Conservation (phyloP, 2,113 vertebrate genomes). For the Eudyptes chrysolophus region DNA sequence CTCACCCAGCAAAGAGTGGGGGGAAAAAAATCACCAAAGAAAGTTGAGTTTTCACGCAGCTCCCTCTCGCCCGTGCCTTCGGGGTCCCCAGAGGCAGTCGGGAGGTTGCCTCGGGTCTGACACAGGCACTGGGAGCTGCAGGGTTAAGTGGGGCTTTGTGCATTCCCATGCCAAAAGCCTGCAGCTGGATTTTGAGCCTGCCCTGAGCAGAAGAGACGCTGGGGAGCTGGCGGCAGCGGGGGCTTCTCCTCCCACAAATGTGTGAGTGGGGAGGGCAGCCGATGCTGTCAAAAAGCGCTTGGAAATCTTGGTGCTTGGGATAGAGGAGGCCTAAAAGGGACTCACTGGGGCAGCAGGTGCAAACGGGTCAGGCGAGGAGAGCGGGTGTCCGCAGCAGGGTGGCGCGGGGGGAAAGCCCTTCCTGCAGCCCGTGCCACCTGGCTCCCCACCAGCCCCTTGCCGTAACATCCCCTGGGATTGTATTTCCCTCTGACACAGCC, state of each 20-base stretch:
- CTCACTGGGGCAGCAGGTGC: fast-evolving
- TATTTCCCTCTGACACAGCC: background rate
- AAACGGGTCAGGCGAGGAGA: fast-evolving
- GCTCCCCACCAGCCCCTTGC: fast-evolving
- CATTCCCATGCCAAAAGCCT: background rate
- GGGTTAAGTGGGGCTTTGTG: background rate
- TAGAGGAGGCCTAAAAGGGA: background rate
- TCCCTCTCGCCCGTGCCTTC: fast-evolving
- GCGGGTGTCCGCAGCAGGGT: fast-evolving
- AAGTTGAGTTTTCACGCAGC: fast-evolving
- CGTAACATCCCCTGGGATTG: background rate
- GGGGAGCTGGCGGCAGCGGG: fast-evolving
- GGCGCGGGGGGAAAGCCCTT: background rate
- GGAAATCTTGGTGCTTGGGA: background rate
- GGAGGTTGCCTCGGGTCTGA: background rate
- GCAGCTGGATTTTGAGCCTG: background rate
- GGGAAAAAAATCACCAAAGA: background rate
- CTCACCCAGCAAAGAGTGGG: background rate
- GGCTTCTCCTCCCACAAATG: fast-evolving
- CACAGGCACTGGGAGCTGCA: background rate
- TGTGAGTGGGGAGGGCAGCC: fast-evolving
- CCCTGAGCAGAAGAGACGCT: background rate
- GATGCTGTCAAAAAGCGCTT: fast-evolving
- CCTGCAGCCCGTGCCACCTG: fast-evolving
- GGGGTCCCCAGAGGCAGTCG: background rate